These are phyloP conservation scores for Petaurus breviceps DNA, from an alignment of 2,113 vertebrate genomes.

Conservation along the genomic window DNA sequence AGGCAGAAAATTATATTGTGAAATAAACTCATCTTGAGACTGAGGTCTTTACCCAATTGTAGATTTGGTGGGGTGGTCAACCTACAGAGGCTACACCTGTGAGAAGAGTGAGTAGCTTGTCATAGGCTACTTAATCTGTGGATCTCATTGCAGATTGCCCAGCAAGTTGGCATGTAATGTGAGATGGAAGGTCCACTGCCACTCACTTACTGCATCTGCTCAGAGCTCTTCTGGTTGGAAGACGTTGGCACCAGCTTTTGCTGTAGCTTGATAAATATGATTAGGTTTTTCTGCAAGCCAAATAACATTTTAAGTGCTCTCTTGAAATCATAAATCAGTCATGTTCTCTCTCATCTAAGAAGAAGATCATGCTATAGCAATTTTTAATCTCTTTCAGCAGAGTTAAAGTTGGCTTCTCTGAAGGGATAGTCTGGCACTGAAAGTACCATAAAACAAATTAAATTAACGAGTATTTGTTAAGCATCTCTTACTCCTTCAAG, in stretches of 20 bases:
- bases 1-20: background rate
- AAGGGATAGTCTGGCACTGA: conserved; percentile 34
- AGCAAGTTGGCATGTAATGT: conserved; percentile 64
- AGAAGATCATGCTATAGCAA: conserved; percentile 38
- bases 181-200: conserved; percentile 42
- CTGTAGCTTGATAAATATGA: conserved; percentile 70
- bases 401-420: conserved; percentile 8
- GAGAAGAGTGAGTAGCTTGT: background rate
- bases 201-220: conserved; percentile 72
- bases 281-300: conserved; percentile 66
- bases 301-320: conserved; percentile 74
- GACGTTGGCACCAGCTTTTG: conserved; percentile 76
- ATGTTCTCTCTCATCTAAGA: conserved; percentile 27
- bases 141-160: conserved; percentile 7
- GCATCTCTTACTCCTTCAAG: background rate
- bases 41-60: background rate
- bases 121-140: conserved; percentile 14
- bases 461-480: background rate
- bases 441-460: background rate
- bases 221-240: conserved; percentile 71
- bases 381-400: conserved; percentile 20
- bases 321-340: conserved; percentile 66
- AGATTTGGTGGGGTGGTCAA: background rate
- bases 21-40: background rate
- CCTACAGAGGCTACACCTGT: background rate